Evolutionary conservation across 1,140 invertebrate genomes (phyloP).

Genomic region (Pseudomyrmex concolor): DNA sequence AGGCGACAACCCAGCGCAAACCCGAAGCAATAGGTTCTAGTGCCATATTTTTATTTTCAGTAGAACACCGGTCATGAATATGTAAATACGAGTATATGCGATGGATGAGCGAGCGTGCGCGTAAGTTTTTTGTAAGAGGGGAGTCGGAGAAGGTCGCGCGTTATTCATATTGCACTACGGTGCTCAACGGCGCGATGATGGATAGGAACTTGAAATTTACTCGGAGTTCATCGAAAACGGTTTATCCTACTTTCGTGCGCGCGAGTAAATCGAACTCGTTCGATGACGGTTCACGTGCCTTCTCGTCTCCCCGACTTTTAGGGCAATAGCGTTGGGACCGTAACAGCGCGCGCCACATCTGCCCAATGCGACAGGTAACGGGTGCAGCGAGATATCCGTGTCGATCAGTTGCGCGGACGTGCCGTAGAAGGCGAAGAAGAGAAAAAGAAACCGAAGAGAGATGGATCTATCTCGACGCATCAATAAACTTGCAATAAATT

Average conservation of each 20-base stretch:
- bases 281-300: background rate
- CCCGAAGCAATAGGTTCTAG: slow-evolving; percentile 18
- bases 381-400: slow-evolving; percentile 4
- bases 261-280: background rate
- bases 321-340: background rate
- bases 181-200: too few species aligned
- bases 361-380: slow-evolving; percentile 51
- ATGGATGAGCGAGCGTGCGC: background rate
- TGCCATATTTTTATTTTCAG: slow-evolving; percentile 3
- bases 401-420: slow-evolving; percentile 18
- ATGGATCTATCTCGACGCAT: slow-evolving; percentile 11
- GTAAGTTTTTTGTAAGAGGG: background rate
- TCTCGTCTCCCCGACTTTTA: background rate
- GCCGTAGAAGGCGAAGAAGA: slow-evolving; percentile 36
- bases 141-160: background rate
- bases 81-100: background rate
- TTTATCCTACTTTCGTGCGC: too few species aligned
- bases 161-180: too few species aligned
- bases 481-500: background rate
- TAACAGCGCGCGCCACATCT: slow-evolving; percentile 42
- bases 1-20: slow-evolving; percentile 12
- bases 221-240: too few species aligned
- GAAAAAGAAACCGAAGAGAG: slow-evolving; percentile 6
- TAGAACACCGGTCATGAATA: background rate
- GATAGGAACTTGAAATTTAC: too few species aligned